Conservation (phyloP, 1,140 invertebrate genomes). For the Agrilus planipennis region DNA sequence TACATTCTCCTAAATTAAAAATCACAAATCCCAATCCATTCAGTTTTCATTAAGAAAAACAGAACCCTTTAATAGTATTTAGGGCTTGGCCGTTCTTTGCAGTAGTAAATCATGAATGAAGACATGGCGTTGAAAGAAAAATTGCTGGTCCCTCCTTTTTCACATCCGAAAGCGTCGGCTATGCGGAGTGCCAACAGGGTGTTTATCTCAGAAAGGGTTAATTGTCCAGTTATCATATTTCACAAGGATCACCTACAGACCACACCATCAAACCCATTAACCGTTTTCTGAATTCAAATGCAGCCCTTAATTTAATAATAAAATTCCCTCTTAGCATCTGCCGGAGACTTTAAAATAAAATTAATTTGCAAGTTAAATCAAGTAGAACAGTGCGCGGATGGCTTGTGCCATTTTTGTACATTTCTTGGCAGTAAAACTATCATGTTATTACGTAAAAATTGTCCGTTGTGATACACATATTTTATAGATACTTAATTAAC, state of each 20-base stretch:
- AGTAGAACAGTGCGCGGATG: no score
- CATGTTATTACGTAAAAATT: no score
- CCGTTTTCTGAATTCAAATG: constrained; percentile 11
- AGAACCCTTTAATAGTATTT: no score
- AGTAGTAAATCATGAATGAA: constrained; percentile 6
- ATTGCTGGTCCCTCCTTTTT: constrained; percentile 13
- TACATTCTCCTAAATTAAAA: no score
- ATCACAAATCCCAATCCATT: no score
- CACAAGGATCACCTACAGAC: constrained; percentile 12
- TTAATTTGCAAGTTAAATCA: no score
- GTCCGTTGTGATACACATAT: no score
- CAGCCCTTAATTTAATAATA: constrained; percentile 13
- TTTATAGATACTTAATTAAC: no score
- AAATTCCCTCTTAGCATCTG: neutral
- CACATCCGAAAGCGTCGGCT: constrained; percentile 8
- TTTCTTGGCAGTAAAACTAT: no score
- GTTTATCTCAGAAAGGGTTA: constrained; percentile 13
- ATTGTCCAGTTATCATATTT: constrained; percentile 15
- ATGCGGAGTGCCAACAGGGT: constrained; percentile 7
- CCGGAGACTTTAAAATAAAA: neutral
- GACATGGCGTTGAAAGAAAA: constrained; percentile 9
- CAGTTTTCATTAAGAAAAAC: no score
- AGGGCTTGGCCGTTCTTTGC: no score
- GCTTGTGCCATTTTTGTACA: no score
- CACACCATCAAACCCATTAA: constrained; percentile 8